Conservation (phyloP, 2,797 vertebrate species). For the Lates japonicus region DNA sequence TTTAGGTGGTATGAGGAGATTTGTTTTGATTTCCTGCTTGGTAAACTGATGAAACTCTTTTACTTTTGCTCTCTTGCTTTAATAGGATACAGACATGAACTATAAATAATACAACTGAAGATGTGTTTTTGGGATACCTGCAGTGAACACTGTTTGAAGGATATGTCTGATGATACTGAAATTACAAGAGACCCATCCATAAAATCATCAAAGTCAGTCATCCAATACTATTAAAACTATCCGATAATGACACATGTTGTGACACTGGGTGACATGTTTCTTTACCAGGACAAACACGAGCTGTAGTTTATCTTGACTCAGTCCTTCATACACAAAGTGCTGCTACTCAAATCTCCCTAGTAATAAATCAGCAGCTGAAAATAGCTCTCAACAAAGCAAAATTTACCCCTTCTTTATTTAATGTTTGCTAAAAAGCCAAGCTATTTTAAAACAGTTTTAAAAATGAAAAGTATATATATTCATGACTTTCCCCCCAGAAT, state of each 20-base stretch:
- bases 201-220: neutral
- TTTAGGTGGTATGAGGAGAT: neutral
- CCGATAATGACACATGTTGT: too few relatives aligned
- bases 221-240: neutral
- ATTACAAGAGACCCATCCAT: neutral
- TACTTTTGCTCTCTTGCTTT: neutral
- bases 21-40: neutral
- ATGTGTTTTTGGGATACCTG: neutral
- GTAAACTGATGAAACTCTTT: neutral
- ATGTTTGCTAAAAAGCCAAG: neutral
- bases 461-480: too few relatives aligned
- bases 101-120: neutral
- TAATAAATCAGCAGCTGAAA: neutral
- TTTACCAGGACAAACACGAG: neutral
- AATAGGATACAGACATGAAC: neutral
- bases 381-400: neutral
- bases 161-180: neutral
- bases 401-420: neutral
- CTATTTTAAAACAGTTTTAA: too few relatives aligned
- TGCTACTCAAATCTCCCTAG: neutral
- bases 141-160: neutral
- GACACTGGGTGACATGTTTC: neutral
- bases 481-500: too few relatives aligned
- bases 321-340: too few relatives aligned
- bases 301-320: neutral